A percentile compares a stretch with the other conserved stretches of the same genome.
Evolutionary conservation across 2,888 invertebrate genomes (phyloP).

Genomic region (Philhelius pedissequus): DNA sequence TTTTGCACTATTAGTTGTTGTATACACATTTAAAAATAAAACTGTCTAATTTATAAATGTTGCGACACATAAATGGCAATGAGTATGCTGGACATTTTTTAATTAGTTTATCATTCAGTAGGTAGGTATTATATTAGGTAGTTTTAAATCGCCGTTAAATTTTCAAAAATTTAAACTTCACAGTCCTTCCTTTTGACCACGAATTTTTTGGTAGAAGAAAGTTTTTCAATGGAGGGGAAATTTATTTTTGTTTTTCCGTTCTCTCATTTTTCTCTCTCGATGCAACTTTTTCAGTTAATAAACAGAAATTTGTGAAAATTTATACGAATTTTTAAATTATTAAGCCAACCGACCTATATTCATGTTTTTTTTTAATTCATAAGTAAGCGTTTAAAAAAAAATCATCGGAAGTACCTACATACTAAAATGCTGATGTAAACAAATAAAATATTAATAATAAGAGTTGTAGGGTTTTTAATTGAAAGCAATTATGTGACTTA

Average conservation of each 20-base stretch:
- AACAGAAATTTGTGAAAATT: neutral
- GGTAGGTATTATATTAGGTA: neutral
- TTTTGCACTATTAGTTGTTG: neutral
- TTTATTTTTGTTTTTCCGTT: neutral
- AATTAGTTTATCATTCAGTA: neutral
- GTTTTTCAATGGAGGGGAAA: neutral
- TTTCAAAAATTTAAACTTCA: neutral
- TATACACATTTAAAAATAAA: neutral
- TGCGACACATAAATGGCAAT: neutral
- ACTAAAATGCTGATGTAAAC: neutral
- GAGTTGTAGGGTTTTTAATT: too few species aligned
- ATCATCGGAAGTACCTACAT: neutral
- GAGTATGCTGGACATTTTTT: neutral
- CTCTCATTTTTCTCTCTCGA: neutral
- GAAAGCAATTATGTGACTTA: neutral
- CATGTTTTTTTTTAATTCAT: neutral
- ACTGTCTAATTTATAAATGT: neutral
- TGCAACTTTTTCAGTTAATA: neutral
- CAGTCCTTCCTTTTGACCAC: neutral
- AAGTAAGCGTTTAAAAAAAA: neutral
- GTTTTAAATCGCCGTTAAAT: neutral
- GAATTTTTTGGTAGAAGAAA: neutral
- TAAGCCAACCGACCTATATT: neutral
- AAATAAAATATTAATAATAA: too few species aligned
- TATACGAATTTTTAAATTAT: neutral